Conservation (phyloP, 2,113 vertebrate species). For the Lates calcarifer region DNA sequence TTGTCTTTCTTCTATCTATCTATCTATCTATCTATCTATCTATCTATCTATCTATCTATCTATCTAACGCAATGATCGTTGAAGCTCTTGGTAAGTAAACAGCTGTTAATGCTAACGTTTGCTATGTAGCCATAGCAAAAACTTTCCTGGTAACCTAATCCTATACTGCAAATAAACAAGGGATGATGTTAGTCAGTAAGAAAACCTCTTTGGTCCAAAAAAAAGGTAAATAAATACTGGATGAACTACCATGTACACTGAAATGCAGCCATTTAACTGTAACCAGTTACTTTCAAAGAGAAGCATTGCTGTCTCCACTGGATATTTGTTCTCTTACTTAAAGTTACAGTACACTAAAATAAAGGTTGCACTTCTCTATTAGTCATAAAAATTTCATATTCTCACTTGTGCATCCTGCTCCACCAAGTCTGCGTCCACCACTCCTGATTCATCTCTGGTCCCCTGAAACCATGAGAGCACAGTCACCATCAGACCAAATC, state of each 20-base stretch:
- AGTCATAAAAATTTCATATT: not conserved
- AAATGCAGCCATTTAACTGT: not conserved
- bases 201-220: too few relatives aligned
- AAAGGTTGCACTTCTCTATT: not conserved
- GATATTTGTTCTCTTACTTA: not conserved
- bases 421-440: constrained; percentile 93
- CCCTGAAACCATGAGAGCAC: constrained; percentile 83
- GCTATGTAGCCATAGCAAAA: too few relatives aligned
- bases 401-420: constrained; percentile 92
- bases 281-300: not conserved
- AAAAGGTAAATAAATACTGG: too few relatives aligned
- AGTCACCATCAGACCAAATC: constrained; percentile 32
- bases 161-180: not conserved
- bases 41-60: too few relatives aligned
- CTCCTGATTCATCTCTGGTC: constrained; percentile 91
- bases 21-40: too few relatives aligned
- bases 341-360: not conserved
- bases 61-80: too few relatives aligned
- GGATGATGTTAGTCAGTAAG: not conserved
- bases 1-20: too few relatives aligned
- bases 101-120: too few relatives aligned
- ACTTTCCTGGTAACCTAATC: not conserved
- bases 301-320: not conserved
- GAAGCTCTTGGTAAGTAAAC: too few relatives aligned
- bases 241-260: not conserved